phyloP scores from a whole-genome alignment of 1,140 invertebrate genomes.

The Choristoneura fumiferana region DNA sequence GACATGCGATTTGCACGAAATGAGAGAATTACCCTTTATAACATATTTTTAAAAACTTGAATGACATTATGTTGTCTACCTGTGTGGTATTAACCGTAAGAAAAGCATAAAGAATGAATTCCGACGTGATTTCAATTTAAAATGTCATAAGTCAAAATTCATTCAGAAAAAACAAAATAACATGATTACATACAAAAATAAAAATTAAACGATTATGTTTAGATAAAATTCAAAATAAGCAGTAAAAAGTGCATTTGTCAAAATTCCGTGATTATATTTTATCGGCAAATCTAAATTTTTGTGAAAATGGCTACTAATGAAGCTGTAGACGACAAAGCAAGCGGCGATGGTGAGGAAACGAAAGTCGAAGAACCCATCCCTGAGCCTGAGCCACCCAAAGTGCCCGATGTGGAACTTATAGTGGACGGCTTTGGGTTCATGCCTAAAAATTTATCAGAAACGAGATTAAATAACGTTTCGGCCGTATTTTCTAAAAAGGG shows the following conservation, averaged over 20 bases:
- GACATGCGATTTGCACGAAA: no score
- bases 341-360: slow-evolving; percentile 37
- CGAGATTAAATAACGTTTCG: no score
- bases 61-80: no score
- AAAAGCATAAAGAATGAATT: no score
- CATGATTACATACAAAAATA: no score
- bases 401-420: slow-evolving; percentile 59
- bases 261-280: no score
- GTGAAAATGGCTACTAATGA: slow-evolving; percentile 21
- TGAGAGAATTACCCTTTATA: no score
- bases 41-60: no score
- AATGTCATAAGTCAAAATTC: slow-evolving; percentile 6
- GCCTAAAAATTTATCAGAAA: slow-evolving; percentile 34
- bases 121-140: not conserved
- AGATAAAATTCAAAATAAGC: slow-evolving; percentile 37
- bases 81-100: no score
- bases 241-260: slow-evolving; percentile 59
- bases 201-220: slow-evolving; percentile 23
- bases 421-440: slow-evolving; percentile 70
- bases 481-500: no score
- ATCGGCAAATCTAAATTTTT: not conserved
- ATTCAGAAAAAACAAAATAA: slow-evolving; percentile 22
- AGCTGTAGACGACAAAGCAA: slow-evolving; percentile 43
- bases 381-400: slow-evolving; percentile 33
- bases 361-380: slow-evolving; percentile 1